Percentiles rank a stretch among this genome's conserved stretches.
phyloP scores from a whole-genome alignment of 2,888 invertebrate genomes.

The Drosophila meridiana region DNA sequence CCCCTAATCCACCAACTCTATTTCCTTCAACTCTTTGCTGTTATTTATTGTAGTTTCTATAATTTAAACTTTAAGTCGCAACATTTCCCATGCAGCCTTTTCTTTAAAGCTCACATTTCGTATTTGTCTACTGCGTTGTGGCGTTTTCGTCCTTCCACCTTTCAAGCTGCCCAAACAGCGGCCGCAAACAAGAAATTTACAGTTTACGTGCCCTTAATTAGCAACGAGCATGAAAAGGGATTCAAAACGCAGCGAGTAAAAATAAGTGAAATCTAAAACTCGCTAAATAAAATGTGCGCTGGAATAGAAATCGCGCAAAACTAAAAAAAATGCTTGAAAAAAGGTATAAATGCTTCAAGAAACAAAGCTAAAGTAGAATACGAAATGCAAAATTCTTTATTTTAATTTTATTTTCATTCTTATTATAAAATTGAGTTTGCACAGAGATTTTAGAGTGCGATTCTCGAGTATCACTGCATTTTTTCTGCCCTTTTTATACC shows the following conservation, averaged over 20 bases:
- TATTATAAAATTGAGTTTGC: slow-evolving; percentile 37
- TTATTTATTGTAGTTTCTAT: background rate
- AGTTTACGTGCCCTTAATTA: slow-evolving; percentile 58
- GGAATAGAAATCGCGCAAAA: slow-evolving; percentile 46
- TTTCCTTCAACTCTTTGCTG: background rate
- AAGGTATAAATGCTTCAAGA: slow-evolving; percentile 5
- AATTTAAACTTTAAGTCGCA: background rate
- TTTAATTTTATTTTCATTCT: slow-evolving; percentile 40
- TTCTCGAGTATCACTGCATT: slow-evolving; percentile 27
- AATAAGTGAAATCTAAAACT: slow-evolving; percentile 38
- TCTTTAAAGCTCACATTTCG: background rate
- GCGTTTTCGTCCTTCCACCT: background rate
- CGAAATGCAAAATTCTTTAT: slow-evolving; percentile 35
- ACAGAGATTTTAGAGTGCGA: slow-evolving; percentile 28
- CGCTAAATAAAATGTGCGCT: slow-evolving; percentile 51
- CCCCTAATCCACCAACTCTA: too few relatives aligned
- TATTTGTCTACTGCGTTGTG: background rate
- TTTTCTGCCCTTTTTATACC: background rate
- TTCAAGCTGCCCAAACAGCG: slow-evolving; percentile 1
- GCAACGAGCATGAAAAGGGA: slow-evolving; percentile 47
- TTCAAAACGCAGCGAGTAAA: slow-evolving; percentile 27
- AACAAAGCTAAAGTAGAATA: slow-evolving; percentile 35
- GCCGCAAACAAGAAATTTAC: slow-evolving; percentile 23
- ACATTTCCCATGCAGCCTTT: too few relatives aligned
- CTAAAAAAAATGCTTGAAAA: slow-evolving; percentile 4